These are phyloP conservation scores for Sipha maydis DNA, from an alignment of 2,888 invertebrate genomes.

Conservation along the genomic window DNA sequence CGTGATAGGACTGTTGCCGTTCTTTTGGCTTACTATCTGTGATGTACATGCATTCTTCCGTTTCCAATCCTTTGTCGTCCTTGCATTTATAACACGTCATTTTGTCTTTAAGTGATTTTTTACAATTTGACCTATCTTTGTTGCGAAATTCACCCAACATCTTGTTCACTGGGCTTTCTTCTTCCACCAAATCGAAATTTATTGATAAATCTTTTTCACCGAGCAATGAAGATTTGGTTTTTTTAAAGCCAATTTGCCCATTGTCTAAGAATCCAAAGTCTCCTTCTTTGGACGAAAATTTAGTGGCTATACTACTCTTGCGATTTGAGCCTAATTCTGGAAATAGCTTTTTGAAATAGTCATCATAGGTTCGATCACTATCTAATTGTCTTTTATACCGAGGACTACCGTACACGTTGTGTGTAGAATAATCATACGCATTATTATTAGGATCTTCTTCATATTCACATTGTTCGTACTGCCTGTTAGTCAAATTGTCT, in stretches of 20 bases:
- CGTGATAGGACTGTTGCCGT: slow-evolving; percentile 76
- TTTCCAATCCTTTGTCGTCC: slow-evolving; percentile 76
- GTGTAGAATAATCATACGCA: slow-evolving; percentile 68
- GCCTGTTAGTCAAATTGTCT: slow-evolving; percentile 79
- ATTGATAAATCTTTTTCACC: slow-evolving; percentile 66
- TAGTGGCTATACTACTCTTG: slow-evolving; percentile 26
- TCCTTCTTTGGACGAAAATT: slow-evolving; percentile 54
- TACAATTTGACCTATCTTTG: slow-evolving; percentile 77
- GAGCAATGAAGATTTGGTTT: slow-evolving; percentile 56
- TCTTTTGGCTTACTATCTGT: slow-evolving; percentile 76
- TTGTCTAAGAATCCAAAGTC: slow-evolving; percentile 54
- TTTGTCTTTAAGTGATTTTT: slow-evolving; percentile 77
- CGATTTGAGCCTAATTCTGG: slow-evolving; percentile 46
- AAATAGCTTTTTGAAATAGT: slow-evolving; percentile 62
- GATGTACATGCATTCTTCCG: slow-evolving; percentile 83
- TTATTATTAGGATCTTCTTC: slow-evolving; percentile 79
- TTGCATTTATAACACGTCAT: slow-evolving; percentile 82
- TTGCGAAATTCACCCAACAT: slow-evolving; percentile 79
- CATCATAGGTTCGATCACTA: slow-evolving; percentile 60
- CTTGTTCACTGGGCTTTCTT: slow-evolving; percentile 75
- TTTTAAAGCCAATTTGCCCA: slow-evolving; percentile 55
- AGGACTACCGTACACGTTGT: slow-evolving; percentile 64
- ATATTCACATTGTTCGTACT: slow-evolving; percentile 84
- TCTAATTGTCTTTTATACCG: slow-evolving; percentile 45
- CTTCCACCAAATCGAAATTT: slow-evolving; percentile 69